Conservation (phyloP, 2,888 invertebrate genomes). For the Odontocerum albicorne region DNA sequence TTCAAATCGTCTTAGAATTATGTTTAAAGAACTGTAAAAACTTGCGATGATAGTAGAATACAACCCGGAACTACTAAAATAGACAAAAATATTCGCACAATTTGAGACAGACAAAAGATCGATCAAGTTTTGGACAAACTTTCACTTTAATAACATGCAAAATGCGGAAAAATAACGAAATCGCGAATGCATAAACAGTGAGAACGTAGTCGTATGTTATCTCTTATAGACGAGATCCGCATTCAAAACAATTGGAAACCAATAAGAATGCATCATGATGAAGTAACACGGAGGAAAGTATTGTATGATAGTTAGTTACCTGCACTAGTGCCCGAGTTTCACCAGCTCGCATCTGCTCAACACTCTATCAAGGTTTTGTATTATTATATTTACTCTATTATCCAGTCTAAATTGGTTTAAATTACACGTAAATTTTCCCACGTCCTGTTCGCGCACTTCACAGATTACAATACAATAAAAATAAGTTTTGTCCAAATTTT, state of each 20-base stretch:
- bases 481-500: neutral
- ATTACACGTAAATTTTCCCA: slow-evolving; percentile 10
- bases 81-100: too few species aligned
- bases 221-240: too few species aligned
- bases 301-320: slow-evolving; percentile 1
- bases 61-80: too few species aligned
- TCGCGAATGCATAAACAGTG: too few species aligned
- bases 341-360: slow-evolving; percentile 5
- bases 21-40: too few species aligned
- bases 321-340: slow-evolving; percentile 13
- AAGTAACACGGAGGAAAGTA: neutral
- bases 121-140: too few species aligned
- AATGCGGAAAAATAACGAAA: neutral
- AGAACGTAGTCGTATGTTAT: too few species aligned
- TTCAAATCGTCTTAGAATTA: too few species aligned
- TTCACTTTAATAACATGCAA: neutral
- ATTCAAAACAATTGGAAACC: neutral
- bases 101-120: too few species aligned
- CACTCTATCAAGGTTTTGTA: neutral
- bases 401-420: slow-evolving; percentile 1
- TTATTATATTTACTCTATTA: neutral
- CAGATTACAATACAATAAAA: slow-evolving; percentile 6
- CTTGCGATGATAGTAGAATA: too few species aligned
- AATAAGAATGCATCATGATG: neutral
- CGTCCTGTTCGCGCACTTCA: slow-evolving; percentile 15